phyloP scores from a whole-genome alignment of 1,140 invertebrate genomes.

The Chrysomallon squamiferum region DNA sequence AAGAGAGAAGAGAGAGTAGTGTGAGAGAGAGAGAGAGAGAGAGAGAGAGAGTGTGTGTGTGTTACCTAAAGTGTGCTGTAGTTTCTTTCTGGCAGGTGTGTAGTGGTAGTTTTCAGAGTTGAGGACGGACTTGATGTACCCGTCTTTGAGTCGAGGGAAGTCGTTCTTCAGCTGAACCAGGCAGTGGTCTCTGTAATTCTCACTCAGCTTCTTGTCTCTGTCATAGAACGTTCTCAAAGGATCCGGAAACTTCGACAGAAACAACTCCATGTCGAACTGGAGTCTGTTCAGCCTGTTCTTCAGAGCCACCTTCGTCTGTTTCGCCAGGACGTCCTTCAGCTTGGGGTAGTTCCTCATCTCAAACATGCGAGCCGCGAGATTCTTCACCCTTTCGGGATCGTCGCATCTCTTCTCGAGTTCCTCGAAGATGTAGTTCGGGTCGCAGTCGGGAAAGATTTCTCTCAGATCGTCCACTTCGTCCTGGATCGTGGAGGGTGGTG shows the following conservation, averaged over 20 bases:
- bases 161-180: constrained; percentile 52
- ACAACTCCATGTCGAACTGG: constrained; percentile 65
- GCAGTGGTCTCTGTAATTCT: constrained; percentile 54
- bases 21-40: too few relatives aligned
- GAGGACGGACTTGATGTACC: constrained; percentile 50
- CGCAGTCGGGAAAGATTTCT: constrained; percentile 63
- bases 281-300: constrained; percentile 36
- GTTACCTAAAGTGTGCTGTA: too few relatives aligned
- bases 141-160: constrained; percentile 47
- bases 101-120: constrained; percentile 52
- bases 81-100: constrained; percentile 35
- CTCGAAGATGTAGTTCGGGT: constrained; percentile 67
- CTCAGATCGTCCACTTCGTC: constrained; percentile 56
- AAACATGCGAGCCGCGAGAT: constrained; percentile 51
- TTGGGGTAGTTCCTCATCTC: constrained; percentile 68
- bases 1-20: too few relatives aligned
- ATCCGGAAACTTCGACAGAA: constrained; percentile 68
- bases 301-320: constrained; percentile 40
- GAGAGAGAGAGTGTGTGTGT: too few relatives aligned
- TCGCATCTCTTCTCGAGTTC: constrained; percentile 30
- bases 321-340: constrained; percentile 60
- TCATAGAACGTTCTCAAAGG: constrained; percentile 66
- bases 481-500: constrained; percentile 10
- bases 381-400: constrained; percentile 36
- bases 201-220: constrained; percentile 53